Evolutionary conservation across 2,113 vertebrate species (phyloP).

Genomic region (Neolamprologus falcicula): DNA sequence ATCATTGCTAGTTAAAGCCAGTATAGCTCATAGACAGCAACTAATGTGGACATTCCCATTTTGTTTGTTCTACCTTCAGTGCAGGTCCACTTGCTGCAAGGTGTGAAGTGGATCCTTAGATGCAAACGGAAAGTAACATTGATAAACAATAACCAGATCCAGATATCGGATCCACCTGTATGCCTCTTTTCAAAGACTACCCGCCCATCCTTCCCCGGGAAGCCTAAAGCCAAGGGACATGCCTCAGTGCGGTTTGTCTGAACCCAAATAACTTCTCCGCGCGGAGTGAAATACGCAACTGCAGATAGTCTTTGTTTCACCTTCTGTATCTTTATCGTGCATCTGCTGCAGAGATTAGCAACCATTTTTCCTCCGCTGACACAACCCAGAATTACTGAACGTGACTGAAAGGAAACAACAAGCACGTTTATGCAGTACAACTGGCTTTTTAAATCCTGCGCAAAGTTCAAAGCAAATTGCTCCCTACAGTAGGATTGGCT

Average conservation of each 20-base stretch:
- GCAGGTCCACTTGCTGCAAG: background rate
- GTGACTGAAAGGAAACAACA: background rate
- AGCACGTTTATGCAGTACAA: slow-evolving; percentile 7
- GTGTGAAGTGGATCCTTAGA: background rate
- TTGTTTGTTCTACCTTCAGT: background rate
- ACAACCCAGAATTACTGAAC: background rate
- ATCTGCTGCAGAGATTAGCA: slow-evolving; percentile 40
- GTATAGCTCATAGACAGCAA: background rate
- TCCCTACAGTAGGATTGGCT: slow-evolving; percentile 22
- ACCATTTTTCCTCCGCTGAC: background rate
- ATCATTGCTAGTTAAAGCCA: background rate
- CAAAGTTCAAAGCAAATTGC: slow-evolving; percentile 63
- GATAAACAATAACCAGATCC: background rate
- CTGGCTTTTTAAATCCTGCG: slow-evolving; percentile 48
- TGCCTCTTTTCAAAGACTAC: slow-evolving; percentile 8
- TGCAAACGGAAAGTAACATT: background rate
- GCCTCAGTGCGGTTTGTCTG: slow-evolving; percentile 14
- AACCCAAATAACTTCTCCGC: slow-evolving; percentile 54
- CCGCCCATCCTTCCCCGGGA: background rate
- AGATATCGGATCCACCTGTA: slow-evolving; percentile 47
- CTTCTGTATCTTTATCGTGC: slow-evolving; percentile 32
- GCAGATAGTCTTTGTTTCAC: slow-evolving; percentile 58
- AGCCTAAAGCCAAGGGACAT: slow-evolving; percentile 15
- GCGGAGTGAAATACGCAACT: slow-evolving; percentile 48
- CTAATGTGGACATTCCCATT: background rate